phyloP scores from a whole-genome alignment of 92 coral and sea anemone genomes.

The Palythoa caribaeorum region DNA sequence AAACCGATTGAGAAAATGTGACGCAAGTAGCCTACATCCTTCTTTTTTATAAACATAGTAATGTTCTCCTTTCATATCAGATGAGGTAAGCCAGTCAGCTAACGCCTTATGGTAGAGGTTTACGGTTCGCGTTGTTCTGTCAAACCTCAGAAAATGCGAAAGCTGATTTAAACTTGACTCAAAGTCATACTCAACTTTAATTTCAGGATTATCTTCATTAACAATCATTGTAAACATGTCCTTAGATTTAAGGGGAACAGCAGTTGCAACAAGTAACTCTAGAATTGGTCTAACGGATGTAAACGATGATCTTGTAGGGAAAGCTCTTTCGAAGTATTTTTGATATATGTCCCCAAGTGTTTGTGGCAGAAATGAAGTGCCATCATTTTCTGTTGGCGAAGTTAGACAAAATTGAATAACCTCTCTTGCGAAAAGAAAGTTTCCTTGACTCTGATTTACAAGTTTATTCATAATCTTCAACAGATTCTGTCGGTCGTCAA shows the following conservation, averaged over 20 bases:
- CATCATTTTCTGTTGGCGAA: not conserved
- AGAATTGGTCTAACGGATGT: conserved; percentile 10
- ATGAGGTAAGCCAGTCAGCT: conserved; percentile 38
- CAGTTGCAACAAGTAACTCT: conserved; percentile 25
- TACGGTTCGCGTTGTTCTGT: not conserved
- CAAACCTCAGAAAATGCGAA: conserved; percentile 13
- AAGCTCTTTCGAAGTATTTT: conserved; percentile 35
- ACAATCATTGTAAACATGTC: conserved; percentile 12
- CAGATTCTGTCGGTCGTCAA: conserved; percentile 16
- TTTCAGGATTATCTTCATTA: not conserved
- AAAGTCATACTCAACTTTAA: not conserved
- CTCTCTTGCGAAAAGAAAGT: conserved; percentile 58
- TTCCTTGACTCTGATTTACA: conserved; percentile 50
- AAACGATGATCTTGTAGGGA: conserved; percentile 2
- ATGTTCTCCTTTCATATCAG: conserved; percentile 5
- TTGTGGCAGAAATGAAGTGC: conserved; percentile 43
- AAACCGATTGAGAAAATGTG: not conserved
- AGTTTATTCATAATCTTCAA: conserved; percentile 19
- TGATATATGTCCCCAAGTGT: conserved; percentile 50
- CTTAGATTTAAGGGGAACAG: not conserved
- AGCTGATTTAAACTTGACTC: not conserved
- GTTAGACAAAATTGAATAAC: conserved; percentile 19
- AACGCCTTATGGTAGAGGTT: conserved; percentile 14
- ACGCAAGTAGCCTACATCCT: conserved; percentile 24
- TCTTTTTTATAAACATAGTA: conserved; percentile 16